Base-by-base conservation (phyloP, 2,113 vertebrate genomes). In the Willisornis vidua region DNA sequence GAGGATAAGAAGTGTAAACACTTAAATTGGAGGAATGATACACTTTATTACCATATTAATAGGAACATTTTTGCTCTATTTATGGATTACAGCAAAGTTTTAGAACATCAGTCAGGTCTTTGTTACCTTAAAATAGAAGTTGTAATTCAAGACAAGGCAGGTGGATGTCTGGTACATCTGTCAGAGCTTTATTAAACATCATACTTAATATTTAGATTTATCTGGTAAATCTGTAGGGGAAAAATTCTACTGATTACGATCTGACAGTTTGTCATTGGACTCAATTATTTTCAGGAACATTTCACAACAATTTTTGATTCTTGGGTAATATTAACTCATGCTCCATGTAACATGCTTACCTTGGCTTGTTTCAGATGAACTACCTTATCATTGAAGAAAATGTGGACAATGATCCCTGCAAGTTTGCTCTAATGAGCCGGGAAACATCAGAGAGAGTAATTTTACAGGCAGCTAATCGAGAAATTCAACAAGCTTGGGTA, bases 401-500 rank as follows among this genome's bases (percentile, higher is more conserved):
- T 0, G 98, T 98, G 45, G 99, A 99, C 58, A 99, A 97, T 8
- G 99, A 99, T 91, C 99, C 99, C 66, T 99, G 99, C 97, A 99
- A 99, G 94, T 99, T 99, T 61, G 98, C 99, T 22, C 91, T 99
- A 89, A 97, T 98, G 83, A 99, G 98, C 91, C 98, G 99, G 9
- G 99, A 99, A 46, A 99, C 99, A 9, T 98, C 99, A 2, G 99
- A 99, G 51, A 98, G 98, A 22, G 98, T 99, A 74, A 98, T 99
- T 71, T 98, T 99, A 67, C 99, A 99, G 96, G 99, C 99, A 4
- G 99, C 99, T 94, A 99, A 99, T 35, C 96, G 99, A 9, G 99
- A 99, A 96, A 99, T 99, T 96, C 99, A 99, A 4, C 99, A 99
- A 96, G 98, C 99, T 94, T 99, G 99, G 99, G 98, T 99, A 61